phyloP scores from a whole-genome alignment of 1,140 invertebrate species.

The Pectinophora gossypiella region DNA sequence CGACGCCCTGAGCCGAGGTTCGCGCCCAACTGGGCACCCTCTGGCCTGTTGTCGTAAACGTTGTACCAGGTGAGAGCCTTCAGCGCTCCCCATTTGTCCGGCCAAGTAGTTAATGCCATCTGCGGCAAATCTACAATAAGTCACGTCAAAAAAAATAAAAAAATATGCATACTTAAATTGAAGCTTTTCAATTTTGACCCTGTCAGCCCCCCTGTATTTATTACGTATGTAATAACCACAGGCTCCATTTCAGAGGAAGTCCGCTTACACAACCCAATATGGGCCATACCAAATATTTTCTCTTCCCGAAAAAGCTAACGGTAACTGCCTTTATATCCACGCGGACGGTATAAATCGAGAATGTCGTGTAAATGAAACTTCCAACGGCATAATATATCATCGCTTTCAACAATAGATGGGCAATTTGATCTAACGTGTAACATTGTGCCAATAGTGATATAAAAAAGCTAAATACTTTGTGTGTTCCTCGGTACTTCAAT shows the following conservation, averaged over 20 bases:
- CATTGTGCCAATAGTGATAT: no score
- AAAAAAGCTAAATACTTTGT: no score
- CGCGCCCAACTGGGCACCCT: no score
- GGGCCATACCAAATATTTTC: slow-evolving; percentile 22
- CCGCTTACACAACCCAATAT: slow-evolving; percentile 25
- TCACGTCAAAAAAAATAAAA: no score
- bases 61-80: no score
- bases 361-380: slow-evolving; percentile 3
- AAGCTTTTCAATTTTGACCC: background rate
- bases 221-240: slow-evolving; percentile 23
- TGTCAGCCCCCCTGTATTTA: slow-evolving; percentile 25
- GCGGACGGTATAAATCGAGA: background rate
- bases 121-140: no score
- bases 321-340: background rate
- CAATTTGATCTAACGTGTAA: background rate
- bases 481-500: no score
- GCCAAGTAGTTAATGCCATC: no score
- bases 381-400: background rate
- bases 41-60: no score
- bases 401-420: slow-evolving; percentile 1
- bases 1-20: no score
- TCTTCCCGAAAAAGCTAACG: slow-evolving; percentile 7
- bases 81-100: no score
- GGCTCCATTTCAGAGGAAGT: slow-evolving; percentile 16
- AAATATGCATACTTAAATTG: no score